Conservation (phyloP, 2,888 invertebrate genomes). For the Tetrapedia diversipes region DNA sequence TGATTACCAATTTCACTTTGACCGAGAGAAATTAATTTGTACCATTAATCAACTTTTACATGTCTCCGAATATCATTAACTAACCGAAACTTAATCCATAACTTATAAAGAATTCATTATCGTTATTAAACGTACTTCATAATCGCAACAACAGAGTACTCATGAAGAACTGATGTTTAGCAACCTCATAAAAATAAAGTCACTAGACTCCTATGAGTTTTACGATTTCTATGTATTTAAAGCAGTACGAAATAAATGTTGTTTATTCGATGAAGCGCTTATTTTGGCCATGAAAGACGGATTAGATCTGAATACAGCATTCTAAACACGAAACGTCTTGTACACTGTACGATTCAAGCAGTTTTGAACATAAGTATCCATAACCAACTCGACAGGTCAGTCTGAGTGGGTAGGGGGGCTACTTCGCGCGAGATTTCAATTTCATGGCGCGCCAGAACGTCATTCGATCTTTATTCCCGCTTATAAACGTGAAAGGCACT, state of each 20-base stretch:
- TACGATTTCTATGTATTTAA: too few relatives aligned
- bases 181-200: conserved; percentile 9
- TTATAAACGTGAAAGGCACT: conserved; percentile 69
- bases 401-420: conserved; percentile 10
- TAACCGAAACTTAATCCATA: neutral
- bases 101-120: neutral
- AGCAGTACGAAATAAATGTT: too few relatives aligned
- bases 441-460: conserved; percentile 64
- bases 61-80: neutral
- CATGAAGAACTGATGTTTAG: neutral
- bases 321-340: neutral
- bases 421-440: conserved; percentile 66
- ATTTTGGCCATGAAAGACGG: neutral
- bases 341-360: conserved; percentile 39
- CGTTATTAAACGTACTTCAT: neutral
- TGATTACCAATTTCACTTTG: conserved; percentile 12
- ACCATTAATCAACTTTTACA: conserved; percentile 11
- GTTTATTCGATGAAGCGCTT: neutral
- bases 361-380: conserved; percentile 51
- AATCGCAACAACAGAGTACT: neutral
- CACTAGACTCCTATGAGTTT: too few relatives aligned
- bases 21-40: conserved; percentile 13
- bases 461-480: conserved; percentile 63
- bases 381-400: conserved; percentile 60
- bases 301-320: conserved; percentile 9